Percentiles rank a stretch among this genome's conserved stretches.
Evolutionary conservation across 2,888 invertebrate species (phyloP).

Genomic region (Drosophila merina): DNA sequence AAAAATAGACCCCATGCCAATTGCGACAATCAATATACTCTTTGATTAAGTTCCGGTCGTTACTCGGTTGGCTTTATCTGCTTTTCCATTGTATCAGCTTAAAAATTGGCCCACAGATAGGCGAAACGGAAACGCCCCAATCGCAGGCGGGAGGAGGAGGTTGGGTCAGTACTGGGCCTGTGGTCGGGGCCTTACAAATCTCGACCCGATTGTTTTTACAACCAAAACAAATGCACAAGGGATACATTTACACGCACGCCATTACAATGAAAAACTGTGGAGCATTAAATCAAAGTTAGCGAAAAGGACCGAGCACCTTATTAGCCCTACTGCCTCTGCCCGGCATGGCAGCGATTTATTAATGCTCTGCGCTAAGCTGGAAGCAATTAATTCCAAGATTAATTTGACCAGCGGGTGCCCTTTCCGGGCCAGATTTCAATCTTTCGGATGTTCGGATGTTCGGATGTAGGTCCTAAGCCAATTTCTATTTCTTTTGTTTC

Average conservation of each 20-base stretch:
- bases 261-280: slow-evolving; percentile 79
- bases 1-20: neutral
- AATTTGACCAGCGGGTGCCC: slow-evolving; percentile 80
- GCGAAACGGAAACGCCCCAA: slow-evolving; percentile 35
- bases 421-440: slow-evolving; percentile 20
- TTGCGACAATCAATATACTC: slow-evolving; percentile 64
- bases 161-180: too few relatives aligned
- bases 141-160: slow-evolving; percentile 10
- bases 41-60: slow-evolving; percentile 72
- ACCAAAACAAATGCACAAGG: slow-evolving; percentile 67
- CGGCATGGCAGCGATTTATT: slow-evolving; percentile 67
- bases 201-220: slow-evolving; percentile 70
- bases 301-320: slow-evolving; percentile 57
- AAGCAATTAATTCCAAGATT: slow-evolving; percentile 82
- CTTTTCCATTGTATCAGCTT: slow-evolving; percentile 50
- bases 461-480: slow-evolving; percentile 7
- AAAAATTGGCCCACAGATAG: slow-evolving; percentile 68
- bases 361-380: slow-evolving; percentile 79
- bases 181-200: slow-evolving; percentile 55
- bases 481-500: slow-evolving; percentile 28
- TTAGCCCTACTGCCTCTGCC: slow-evolving; percentile 48
- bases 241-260: slow-evolving; percentile 70
- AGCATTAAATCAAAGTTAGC: slow-evolving; percentile 82
- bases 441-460: slow-evolving; percentile 11
- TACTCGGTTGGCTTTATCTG: slow-evolving; percentile 48